Evolutionary conservation across 2,888 invertebrate species (phyloP).

Genomic region (Pammene fasciana): DNA sequence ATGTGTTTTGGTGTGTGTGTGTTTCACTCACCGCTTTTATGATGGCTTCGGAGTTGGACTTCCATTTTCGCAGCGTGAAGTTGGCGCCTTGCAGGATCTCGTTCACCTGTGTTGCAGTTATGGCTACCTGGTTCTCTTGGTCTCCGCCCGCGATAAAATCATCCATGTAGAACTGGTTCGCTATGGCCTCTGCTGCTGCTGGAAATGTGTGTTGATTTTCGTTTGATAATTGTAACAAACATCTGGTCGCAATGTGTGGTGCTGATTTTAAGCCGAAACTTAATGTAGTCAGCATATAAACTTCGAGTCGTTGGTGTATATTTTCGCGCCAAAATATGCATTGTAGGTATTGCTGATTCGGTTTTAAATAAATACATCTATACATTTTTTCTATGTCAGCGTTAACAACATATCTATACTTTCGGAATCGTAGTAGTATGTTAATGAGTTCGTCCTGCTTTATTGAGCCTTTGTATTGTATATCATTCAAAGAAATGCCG

Average conservation of each 20-base stretch:
- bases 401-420: not conserved
- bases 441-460: not conserved
- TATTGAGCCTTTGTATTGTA: conserved; percentile 8
- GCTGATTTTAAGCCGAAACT: conserved; percentile 10
- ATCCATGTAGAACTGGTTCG: conserved; percentile 11
- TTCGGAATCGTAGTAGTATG: not conserved
- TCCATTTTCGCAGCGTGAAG: conserved; percentile 3
- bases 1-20: not conserved
- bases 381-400: conserved; percentile 7
- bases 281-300: conserved; percentile 3
- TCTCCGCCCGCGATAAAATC: conserved; percentile 10
- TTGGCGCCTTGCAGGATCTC: not conserved
- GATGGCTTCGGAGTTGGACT: conserved; percentile 2
- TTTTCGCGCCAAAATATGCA: conserved; percentile 15
- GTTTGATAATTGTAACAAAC: conserved; percentile 1
- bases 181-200: not conserved
- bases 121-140: not conserved
- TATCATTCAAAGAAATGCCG: not conserved
- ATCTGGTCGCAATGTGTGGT: conserved; percentile 10
- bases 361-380: conserved; percentile 6
- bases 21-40: not conserved
- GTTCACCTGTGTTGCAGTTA: not conserved
- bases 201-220: not conserved
- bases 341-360: not conserved
- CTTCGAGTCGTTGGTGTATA: not conserved